A percentile compares a stretch with the other conserved stretches of the same genome.
Conservation (phyloP, 1,140 invertebrate genomes). For the Coenobita brevimanus region DNA sequence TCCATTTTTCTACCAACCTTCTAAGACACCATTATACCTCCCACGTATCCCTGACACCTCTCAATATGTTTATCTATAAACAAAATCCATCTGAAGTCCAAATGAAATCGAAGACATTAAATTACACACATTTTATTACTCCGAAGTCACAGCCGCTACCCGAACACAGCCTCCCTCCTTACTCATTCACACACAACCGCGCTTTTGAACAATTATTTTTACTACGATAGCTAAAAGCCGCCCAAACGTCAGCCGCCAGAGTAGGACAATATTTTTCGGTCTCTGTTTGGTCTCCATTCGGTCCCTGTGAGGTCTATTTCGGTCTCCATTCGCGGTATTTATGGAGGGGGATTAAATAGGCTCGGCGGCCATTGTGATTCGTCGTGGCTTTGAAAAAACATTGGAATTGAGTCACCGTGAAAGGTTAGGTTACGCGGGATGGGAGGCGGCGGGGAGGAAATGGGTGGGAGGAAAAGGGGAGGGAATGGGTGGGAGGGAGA, state of each 20-base stretch:
- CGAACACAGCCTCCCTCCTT: conserved; percentile 44
- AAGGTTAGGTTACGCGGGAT: too few relatives aligned
- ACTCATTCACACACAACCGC: conserved; percentile 64
- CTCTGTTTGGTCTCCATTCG: conserved; percentile 59
- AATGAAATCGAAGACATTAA: not conserved
- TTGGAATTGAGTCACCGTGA: too few relatives aligned
- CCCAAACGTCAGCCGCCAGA: conserved; percentile 40
- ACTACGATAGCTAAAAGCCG: conserved; percentile 55
- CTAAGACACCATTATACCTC: not conserved
- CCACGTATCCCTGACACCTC: not conserved
- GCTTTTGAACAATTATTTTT: conserved; percentile 66
- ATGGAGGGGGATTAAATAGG: too few relatives aligned
- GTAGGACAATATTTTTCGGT: conserved; percentile 61
- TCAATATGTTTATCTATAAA: not conserved
- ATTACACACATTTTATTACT: not conserved
- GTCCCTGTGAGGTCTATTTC: too few relatives aligned
- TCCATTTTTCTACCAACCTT: not conserved
- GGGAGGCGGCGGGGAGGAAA: too few relatives aligned
- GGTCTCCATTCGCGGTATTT: too few relatives aligned
- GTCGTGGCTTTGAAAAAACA: too few relatives aligned
- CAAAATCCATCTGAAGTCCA: not conserved
- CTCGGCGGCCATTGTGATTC: too few relatives aligned
- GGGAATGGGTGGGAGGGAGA: too few relatives aligned
- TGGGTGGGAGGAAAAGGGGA: too few relatives aligned
- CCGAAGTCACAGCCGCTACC: not conserved